Base-by-base conservation (phyloP, 1,140 invertebrate species). In the Anastatus disparis region DNA sequence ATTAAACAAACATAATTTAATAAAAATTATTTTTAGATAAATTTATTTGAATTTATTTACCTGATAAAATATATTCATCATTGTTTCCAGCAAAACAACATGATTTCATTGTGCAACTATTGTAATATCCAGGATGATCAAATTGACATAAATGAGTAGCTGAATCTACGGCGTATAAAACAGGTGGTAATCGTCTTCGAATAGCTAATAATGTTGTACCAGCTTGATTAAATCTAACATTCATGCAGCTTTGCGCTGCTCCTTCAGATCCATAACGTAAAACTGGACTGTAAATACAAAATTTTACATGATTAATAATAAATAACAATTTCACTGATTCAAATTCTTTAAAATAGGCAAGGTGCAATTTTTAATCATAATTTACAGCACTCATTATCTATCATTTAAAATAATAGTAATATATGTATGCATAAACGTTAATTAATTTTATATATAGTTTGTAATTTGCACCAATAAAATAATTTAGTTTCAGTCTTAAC, bases 41-140 rank as follows among this genome's bases (percentile, higher is more conserved):
- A 58, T 12, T 31, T 17, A 35, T 24, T 65, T 66, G 46, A 29
- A 61, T 40, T 38, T 46, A 50, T 55, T 68, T 77, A 72, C 91
- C 92, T 4, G 95, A 97, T 15, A 97, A 82, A 52, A 98, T 90
- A 82, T 92, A 96, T 87, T 97, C 91, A 81, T 97, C 95, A 46
- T 91, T 89, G 7, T 92, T 90, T 0, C 96, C 96, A n/a, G 94
- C 95, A 88, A 98, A 98, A 58, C 91, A 93, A 78, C 95, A 97
- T 70, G 94, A 97, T 84, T 98, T 98, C 95, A 98, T 97, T 0
- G 96, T 98, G 81, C 96, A 98, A 1, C 95, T 96, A 82, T 98
- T 98, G 75, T 96, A 97, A 82, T 98, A 98, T 67, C 94, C 93
- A 26, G 91, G 89, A 81, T 97, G 93, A 82, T 96, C 94, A 84